Base-by-base conservation (phyloP, 2,113 vertebrate genomes). In the Colossoma macropomum region DNA sequence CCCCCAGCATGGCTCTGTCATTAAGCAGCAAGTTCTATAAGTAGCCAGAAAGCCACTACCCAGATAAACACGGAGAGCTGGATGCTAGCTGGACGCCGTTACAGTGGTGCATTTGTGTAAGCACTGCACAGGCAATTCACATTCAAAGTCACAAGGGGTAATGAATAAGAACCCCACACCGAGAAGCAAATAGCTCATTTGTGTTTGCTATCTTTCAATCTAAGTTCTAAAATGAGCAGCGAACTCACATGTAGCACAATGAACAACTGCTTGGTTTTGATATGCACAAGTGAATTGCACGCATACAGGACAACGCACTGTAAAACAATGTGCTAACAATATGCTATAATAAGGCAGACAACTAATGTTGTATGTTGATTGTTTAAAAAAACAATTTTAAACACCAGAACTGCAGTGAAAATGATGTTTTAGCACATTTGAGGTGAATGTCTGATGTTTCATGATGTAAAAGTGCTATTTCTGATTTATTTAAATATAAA, bases 11-110 rank as follows among this genome's bases (percentile, higher is more conserved):
- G 86, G 91, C 92, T 84, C 85, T 90, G 91, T 90, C 88, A 88
- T 90, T 92, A 91, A 92, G 91, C 90, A 84, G 83, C 79, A 72
- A 81, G 81, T 81, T 89, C 92, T 94, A 94, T 94, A 93, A 94
- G 92, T 90, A 93, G 94, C 89, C 87, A 87, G 86, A 85, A 91
- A 88, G 89, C 90, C 90, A 86, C 83, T 88, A 91, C 88, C 85
- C 86, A 84, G 25, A 82, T 90, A 93, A 94, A 94, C 90, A 94
- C 70, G 81, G 85, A 76, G 87, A 84, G 90, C 91, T 90, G 88
- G 90, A 92, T 76, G 60, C 89, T 80, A 87, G 87, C 86, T 90
- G 32, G 25, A 84, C 90, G 88, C 91, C 90, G 87, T 89, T 82
- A 87, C 90, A 87, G 50, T 87, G 82, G 88, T 87, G 88, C 38